Evolutionary conservation across 2,888 invertebrate genomes (phyloP).

Genomic region (Euzetes globulus): DNA sequence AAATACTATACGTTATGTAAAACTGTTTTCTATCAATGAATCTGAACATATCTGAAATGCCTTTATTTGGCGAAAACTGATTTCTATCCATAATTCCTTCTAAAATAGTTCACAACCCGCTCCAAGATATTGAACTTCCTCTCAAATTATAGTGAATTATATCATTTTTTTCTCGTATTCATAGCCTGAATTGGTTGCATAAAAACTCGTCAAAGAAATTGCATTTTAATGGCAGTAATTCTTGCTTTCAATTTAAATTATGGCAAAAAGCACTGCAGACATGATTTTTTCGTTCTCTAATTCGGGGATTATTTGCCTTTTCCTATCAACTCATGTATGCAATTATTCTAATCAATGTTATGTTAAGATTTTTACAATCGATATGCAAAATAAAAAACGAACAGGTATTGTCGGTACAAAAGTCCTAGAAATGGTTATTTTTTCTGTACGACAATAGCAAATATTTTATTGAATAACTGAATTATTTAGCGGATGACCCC

Average conservation of each 20-base stretch:
- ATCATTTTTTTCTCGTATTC: neutral
- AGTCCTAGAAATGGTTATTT: neutral
- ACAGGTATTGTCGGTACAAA: neutral
- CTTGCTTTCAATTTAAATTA: neutral
- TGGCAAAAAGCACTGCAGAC: neutral
- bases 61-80: constrained; percentile 6
- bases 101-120: constrained; percentile 1
- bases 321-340: neutral
- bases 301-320: neutral
- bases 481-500: neutral
- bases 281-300: no score
- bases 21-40: neutral
- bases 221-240: constrained; percentile 3
- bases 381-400: neutral
- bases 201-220: neutral
- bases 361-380: neutral
- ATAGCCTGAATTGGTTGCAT: neutral
- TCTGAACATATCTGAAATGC: neutral
- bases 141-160: neutral
- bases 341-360: neutral
- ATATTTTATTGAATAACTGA: neutral
- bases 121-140: constrained; percentile 16
- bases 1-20: neutral
- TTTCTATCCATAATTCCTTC: neutral
- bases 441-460: neutral